Base-by-base conservation (phyloP, 2,888 invertebrate species). In the Rugalucina vietnamica region DNA sequence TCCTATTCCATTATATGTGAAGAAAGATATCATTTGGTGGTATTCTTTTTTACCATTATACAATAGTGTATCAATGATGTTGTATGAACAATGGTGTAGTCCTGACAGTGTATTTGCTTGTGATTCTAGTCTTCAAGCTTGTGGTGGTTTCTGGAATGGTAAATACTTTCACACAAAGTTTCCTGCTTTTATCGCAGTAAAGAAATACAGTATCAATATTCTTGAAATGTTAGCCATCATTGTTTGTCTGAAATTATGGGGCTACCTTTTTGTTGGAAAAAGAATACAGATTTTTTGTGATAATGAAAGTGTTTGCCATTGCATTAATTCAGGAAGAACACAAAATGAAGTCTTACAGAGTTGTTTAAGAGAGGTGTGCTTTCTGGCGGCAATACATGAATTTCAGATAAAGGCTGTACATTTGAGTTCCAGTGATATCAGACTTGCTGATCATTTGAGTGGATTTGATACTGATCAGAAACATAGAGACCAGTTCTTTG, bases 221-320 rank as follows among this genome's bases (percentile, higher is more conserved):
- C 49, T 81, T 2, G 81, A 81, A 76, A 32, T 81, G 32, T 27
- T 81, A 1, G 32, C 70, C 4, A 54, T 81, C 29, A 39, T 81
- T n/a, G 37, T 81, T n/a, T 75, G 70, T 69, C 27, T 72, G 27
- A 79, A 79, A 36, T 24, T 79, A 32, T 79, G 72, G 79, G 72
- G 72, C 4, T 24, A 27, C 2, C n/a, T n/a, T 37, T 70, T n/a
- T 24, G 24, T 27, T 36, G 72, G 72, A 5, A 32, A 78, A 32
- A 36, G 49, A 34, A 71, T 50, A n/a, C 49, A 24, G 32, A 37
- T 71, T 24, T 50, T 4, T 24, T 78, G 78, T 71, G 78, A 78
- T 34, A 78, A 78, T 32, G 21, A 24, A 14, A 29, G 29, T 8
- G 49, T 65, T 3, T 73, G 73, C 27, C 18, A 27, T 34, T 60